Evolutionary conservation across 2,888 invertebrate species (phyloP).

Genomic region (Phorcus lineatus): DNA sequence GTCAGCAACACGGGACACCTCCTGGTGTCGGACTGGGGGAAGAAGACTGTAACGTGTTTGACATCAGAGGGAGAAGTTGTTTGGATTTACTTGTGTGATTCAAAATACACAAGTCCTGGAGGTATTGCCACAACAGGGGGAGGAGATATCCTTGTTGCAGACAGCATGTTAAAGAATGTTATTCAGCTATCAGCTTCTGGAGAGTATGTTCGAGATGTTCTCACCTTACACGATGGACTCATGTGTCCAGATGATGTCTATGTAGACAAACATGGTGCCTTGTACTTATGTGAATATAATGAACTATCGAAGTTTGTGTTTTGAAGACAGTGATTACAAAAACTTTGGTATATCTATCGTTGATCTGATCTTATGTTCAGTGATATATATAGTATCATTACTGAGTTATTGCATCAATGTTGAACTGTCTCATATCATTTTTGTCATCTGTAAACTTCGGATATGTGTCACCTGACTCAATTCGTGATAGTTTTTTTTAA

Average conservation of each 20-base stretch:
- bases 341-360: not conserved
- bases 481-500: no score
- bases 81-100: not conserved
- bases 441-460: no score
- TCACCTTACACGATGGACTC: not conserved
- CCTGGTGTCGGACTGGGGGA: not conserved
- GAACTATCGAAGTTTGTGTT: not conserved
- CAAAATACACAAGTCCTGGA: not conserved
- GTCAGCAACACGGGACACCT: not conserved
- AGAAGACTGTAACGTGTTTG: not conserved
- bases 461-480: no score
- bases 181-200: not conserved
- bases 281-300: not conserved
- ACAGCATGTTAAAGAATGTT: not conserved
- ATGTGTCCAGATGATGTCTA: not conserved
- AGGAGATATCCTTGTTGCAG: not conserved
- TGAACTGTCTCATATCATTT: no score
- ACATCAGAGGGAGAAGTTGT: not conserved
- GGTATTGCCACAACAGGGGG: not conserved
- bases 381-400: no score
- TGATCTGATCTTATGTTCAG: no score
- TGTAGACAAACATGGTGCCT: not conserved
- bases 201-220: not conserved
- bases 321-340: not conserved
- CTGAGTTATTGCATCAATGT: no score